These are phyloP conservation scores for Proteles cristata DNA, from an alignment of 2,113 vertebrate species.

Conservation along the genomic window DNA sequence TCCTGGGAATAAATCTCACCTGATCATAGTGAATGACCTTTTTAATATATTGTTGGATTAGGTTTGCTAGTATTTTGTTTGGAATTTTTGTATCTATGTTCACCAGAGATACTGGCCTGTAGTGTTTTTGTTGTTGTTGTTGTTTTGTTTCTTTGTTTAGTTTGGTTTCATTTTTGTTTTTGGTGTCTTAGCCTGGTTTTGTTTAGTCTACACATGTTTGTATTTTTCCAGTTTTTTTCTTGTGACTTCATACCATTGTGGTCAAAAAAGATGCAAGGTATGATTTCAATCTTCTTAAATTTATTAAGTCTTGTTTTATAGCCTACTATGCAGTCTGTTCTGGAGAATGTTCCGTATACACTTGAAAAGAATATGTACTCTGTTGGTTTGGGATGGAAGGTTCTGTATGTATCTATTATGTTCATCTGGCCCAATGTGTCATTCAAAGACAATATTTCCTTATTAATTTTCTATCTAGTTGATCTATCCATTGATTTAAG, in stretches of 20 bases:
- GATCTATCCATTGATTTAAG: too few relatives aligned
- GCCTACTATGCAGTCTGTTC: not conserved
- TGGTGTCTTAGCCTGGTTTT: not conserved
- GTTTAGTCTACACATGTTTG: not conserved
- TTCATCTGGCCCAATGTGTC: too few relatives aligned
- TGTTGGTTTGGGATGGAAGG: too few relatives aligned
- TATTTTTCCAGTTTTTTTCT: not conserved
- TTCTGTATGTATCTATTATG: too few relatives aligned
- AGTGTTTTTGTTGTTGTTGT: not conserved
- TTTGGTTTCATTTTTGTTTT: not conserved
- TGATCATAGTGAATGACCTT: not conserved
- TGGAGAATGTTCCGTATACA: not conserved
- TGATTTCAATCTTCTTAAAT: not conserved
- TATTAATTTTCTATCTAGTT: too few relatives aligned
- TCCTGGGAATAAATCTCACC: not conserved
- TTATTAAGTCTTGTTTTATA: not conserved
- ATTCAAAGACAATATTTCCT: too few relatives aligned
- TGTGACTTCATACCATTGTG: not conserved
- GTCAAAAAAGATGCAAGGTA: not conserved
- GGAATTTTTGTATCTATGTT: not conserved
- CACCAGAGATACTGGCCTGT: not conserved
- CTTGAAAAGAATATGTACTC: too few relatives aligned
- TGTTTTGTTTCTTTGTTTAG: too few relatives aligned
- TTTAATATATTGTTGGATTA: not conserved
- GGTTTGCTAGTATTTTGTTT: not conserved